Evolutionary conservation across 92 coral and sea anemone species (phyloP).

Genomic region (Paramuricea clavata): DNA sequence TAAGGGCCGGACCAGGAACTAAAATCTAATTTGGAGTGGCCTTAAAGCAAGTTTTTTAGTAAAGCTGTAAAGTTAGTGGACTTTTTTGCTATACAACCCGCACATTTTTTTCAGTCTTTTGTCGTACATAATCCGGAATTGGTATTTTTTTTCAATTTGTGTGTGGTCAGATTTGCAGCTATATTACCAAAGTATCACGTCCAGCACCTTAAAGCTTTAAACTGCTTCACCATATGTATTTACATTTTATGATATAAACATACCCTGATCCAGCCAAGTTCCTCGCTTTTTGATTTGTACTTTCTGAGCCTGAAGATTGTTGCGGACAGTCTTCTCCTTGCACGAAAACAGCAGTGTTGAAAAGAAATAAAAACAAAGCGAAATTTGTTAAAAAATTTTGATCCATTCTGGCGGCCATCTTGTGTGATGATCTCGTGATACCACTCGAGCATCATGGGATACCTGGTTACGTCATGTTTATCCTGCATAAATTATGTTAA

Average conservation of each 20-base stretch:
- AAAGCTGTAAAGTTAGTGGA: too few relatives aligned
- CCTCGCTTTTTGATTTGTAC: not conserved
- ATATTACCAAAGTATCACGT: too few relatives aligned
- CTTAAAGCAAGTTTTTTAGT: too few relatives aligned
- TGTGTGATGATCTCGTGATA: conserved; percentile 2
- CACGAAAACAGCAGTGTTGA: not conserved
- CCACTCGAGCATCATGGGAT: conserved; percentile 7
- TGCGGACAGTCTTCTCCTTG: conserved; percentile 9
- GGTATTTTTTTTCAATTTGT: too few relatives aligned
- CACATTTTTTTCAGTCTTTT: too few relatives aligned
- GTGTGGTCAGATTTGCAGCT: too few relatives aligned
- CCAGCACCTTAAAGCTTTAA: too few relatives aligned
- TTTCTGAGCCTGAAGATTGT: not conserved
- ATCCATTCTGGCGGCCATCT: not conserved
- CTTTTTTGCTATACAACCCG: too few relatives aligned
- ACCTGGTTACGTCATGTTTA: not conserved
- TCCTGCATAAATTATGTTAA: not conserved
- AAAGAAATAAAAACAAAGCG: not conserved
- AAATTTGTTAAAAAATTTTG: not conserved
- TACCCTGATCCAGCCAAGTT: conserved; percentile 10
- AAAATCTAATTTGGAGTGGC: too few relatives aligned
- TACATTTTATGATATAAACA: not conserved
- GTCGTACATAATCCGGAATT: too few relatives aligned
- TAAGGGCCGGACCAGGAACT: too few relatives aligned
- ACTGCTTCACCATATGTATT: too few relatives aligned